phyloP scores from a whole-genome alignment of 1,140 invertebrate genomes.

The Procambarus virginalis region DNA sequence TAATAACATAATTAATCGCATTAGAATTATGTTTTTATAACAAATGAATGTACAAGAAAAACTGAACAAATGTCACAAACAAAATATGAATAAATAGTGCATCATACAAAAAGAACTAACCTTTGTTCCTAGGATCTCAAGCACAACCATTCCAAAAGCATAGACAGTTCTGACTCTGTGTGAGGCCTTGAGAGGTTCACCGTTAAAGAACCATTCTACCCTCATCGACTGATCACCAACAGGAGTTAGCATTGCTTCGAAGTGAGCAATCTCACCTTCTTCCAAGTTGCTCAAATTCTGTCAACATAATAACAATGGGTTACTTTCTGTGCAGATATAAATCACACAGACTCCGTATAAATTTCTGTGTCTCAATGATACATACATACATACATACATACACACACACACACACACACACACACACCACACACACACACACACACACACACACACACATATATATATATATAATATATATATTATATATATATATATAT shows the following conservation, averaged over 20 bases:
- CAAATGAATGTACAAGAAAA: not conserved
- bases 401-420: too few relatives aligned
- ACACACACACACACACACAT: too few relatives aligned
- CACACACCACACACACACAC: too few relatives aligned
- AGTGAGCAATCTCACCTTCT: conserved; percentile 94
- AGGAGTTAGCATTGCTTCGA: conserved; percentile 93
- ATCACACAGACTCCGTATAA: too few relatives aligned
- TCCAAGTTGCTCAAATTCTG: conserved; percentile 80
- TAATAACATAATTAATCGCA: not conserved
- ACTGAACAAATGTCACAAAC: not conserved
- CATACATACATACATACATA: too few relatives aligned
- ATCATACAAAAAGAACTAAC: conserved; percentile 4
- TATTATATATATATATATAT: too few relatives aligned
- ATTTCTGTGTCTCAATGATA: too few relatives aligned
- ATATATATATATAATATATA: too few relatives aligned
- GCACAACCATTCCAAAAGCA: conserved; percentile 95
- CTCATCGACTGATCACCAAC: conserved; percentile 96
- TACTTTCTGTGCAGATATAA: not conserved
- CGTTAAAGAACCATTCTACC: conserved; percentile 98
- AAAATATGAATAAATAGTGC: not conserved
- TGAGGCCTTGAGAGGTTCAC: conserved; percentile 87
- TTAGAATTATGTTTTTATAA: too few relatives aligned
- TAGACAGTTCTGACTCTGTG: conserved; percentile 92
- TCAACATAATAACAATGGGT: conserved; percentile 75
- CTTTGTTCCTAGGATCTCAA: conserved; percentile 86